Percentiles rank a stretch among this genome's conserved stretches.
phyloP scores from a whole-genome alignment of 2,888 invertebrate species.

The Nemurella pictetii region DNA sequence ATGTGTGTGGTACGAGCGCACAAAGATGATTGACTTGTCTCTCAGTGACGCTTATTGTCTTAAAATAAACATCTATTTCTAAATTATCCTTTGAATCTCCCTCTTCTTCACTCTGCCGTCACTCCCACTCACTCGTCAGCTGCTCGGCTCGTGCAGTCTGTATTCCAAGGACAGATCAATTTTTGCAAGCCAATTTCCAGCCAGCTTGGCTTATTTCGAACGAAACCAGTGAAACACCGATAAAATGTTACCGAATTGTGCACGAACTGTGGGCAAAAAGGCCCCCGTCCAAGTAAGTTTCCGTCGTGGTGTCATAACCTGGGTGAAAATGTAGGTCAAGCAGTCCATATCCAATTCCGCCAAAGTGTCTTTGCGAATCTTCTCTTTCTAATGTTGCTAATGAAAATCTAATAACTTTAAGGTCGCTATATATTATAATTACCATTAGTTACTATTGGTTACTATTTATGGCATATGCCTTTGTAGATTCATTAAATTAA shows the following conservation, averaged over 20 bases:
- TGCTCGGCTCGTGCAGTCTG: not conserved
- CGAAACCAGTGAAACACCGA: not conserved
- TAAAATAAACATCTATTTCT: not conserved
- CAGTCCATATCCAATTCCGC: not conserved
- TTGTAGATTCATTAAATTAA: too few relatives aligned
- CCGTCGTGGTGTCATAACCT: not conserved
- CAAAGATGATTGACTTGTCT: too few relatives aligned
- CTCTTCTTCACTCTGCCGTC: not conserved
- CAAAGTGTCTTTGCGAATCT: not conserved
- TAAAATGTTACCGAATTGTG: conserved; percentile 54
- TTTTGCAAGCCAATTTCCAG: not conserved
- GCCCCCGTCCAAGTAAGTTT: conserved; percentile 56
- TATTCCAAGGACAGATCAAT: not conserved
- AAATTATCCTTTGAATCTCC: not conserved
- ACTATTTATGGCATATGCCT: too few relatives aligned
- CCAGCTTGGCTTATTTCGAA: not conserved
- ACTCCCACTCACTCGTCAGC: not conserved
- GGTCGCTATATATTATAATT: too few relatives aligned
- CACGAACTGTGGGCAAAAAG: conserved; percentile 51
- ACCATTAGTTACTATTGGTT: too few relatives aligned
- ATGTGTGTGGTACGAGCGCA: too few relatives aligned
- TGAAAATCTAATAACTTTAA: too few relatives aligned
- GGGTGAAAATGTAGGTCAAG: not conserved
- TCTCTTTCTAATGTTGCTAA: too few relatives aligned
- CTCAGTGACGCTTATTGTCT: too few relatives aligned